These are phyloP conservation scores for Hoplodrina ambigua DNA, from an alignment of 2,888 invertebrate genomes.

Conservation along the genomic window DNA sequence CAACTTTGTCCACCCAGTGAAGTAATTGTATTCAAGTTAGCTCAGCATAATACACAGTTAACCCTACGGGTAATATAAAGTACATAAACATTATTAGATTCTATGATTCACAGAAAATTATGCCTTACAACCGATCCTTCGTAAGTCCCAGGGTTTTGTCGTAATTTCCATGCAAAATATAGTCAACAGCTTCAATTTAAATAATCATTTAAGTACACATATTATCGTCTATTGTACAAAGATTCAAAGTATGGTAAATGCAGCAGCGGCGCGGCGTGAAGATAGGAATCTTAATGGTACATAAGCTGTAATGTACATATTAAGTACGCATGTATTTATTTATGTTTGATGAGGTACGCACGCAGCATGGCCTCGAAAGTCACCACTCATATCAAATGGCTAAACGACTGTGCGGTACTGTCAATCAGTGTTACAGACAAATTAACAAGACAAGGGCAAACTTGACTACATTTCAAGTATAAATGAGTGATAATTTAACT, in stretches of 20 bases:
- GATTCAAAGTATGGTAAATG: conserved; percentile 56
- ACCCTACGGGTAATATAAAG: conserved; percentile 19
- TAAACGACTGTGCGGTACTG: conserved; percentile 41
- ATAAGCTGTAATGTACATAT: conserved; percentile 62
- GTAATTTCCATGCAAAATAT: conserved; percentile 57
- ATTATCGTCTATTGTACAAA: conserved; percentile 57
- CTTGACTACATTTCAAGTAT: conserved; percentile 3
- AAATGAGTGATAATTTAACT: background rate
- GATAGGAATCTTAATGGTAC: conserved; percentile 76
- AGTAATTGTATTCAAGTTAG: conserved; percentile 29
- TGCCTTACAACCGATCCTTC: conserved; percentile 22
- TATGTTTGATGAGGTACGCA: conserved; percentile 55
- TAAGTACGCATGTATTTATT: conserved; percentile 56
- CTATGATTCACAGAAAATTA: conserved; percentile 54
- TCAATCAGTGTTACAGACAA: conserved; percentile 46
- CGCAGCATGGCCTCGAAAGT: conserved; percentile 51
- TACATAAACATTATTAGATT: conserved; percentile 30
- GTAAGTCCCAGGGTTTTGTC: conserved; percentile 33
- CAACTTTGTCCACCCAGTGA: conserved; percentile 22
- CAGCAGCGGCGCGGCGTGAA: conserved; percentile 61
- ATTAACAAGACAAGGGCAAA: conserved; percentile 45
- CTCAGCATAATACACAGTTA: conserved; percentile 17
- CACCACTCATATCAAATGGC: conserved; percentile 50
- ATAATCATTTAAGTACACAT: conserved; percentile 64
- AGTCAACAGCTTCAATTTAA: conserved; percentile 59